A percentile compares a stretch with the other conserved stretches of the same genome.
Evolutionary conservation across 1,140 invertebrate genomes (phyloP).

Genomic region (Littorina saxatilis): DNA sequence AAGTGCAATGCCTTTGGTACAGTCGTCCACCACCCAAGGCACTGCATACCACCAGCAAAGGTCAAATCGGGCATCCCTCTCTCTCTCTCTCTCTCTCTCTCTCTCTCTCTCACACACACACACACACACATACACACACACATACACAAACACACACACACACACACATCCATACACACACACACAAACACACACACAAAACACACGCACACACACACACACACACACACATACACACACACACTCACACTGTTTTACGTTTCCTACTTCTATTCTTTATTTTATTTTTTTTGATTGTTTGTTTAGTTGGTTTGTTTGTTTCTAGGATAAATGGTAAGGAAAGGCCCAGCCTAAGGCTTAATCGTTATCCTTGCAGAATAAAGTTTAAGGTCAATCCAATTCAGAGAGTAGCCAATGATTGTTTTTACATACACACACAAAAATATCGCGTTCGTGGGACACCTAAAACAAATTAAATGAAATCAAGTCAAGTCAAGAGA

Average conservation of each 20-base stretch:
- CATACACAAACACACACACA: slow-evolving; percentile 12
- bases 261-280: too few species aligned
- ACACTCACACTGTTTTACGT: not conserved
- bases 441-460: too few species aligned
- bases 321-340: slow-evolving; percentile 18
- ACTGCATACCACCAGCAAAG: too few species aligned
- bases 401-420: not conserved
- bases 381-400: not conserved
- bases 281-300: too few species aligned
- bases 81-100: too few species aligned
- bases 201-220: not conserved
- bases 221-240: slow-evolving; percentile 24
- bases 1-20: too few species aligned
- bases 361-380: not conserved
- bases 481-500: too few species aligned
- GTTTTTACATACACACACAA: not conserved
- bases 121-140: slow-evolving; percentile 1
- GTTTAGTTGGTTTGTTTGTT: too few species aligned
- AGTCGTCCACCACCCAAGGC: too few species aligned
- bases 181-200: slow-evolving; percentile 27
- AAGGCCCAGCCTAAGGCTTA: too few species aligned
- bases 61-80: slow-evolving; percentile 6
- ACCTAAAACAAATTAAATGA: too few species aligned
- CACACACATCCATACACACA: slow-evolving; percentile 13
- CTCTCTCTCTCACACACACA: not conserved